Evolutionary conservation across 2,888 invertebrate species (phyloP).

Genomic region (Ochropleura plecta): DNA sequence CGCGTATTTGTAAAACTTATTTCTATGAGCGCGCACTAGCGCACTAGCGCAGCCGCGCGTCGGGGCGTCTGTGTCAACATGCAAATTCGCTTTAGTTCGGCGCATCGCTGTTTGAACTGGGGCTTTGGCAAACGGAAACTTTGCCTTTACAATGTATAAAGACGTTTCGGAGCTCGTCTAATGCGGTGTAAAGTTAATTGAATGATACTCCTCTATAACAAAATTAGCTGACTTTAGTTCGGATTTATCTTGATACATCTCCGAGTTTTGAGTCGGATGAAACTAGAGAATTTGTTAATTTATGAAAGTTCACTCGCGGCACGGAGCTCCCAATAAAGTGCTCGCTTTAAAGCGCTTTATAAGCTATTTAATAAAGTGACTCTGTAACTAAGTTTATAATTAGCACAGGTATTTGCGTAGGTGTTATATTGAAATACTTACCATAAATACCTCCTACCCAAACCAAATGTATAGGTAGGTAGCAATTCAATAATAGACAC

Average conservation of each 20-base stretch:
- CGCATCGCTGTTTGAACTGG: conserved; percentile 80
- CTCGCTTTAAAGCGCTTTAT: conserved; percentile 39
- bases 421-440: conserved; percentile 21
- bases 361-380: conserved; percentile 46
- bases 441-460: conserved; percentile 3
- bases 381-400: conserved; percentile 33
- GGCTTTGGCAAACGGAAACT: conserved; percentile 80
- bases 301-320: conserved; percentile 59
- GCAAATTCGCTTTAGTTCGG: conserved; percentile 82
- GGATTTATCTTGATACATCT: conserved; percentile 65
- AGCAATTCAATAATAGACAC: not conserved
- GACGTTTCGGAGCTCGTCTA: conserved; percentile 74
- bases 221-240: conserved; percentile 69
- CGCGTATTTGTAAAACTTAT: conserved; percentile 78
- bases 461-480: not conserved
- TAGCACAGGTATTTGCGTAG: conserved; percentile 8
- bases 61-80: conserved; percentile 76
- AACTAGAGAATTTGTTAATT: conserved; percentile 56
- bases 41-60: conserved; percentile 29
- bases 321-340: conserved; percentile 36
- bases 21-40: conserved; percentile 69
- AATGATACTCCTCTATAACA: conserved; percentile 71
- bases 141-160: conserved; percentile 76
- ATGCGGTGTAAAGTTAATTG: conserved; percentile 79
- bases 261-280: conserved; percentile 36